Evolutionary conservation across 2,113 vertebrate genomes (phyloP), one percentile per base, ranked within the genome.

Genomic region (Prunella fulvescens): DNA sequence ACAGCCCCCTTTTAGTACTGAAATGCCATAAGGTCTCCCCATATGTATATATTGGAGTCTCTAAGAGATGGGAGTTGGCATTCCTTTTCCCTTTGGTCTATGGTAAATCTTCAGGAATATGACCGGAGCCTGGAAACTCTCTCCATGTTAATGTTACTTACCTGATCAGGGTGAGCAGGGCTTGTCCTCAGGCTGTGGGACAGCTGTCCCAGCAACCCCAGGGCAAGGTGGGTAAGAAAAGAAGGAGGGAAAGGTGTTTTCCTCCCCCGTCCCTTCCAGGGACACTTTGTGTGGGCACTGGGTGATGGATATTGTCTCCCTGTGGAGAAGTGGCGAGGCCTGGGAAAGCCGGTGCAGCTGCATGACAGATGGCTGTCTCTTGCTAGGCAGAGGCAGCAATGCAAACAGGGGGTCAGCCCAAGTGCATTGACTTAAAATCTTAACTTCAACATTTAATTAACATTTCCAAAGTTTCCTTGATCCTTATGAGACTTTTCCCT

Each of bases 181-280:
- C 6, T 37, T 60, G 24, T 14, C 50, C 40, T 12, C 35, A 39
- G 33, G 61, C 56, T 74, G 13, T 8, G 12, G 4, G 40, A 14
- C 51, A 57, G 44, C 50, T 71, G 20, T 19, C 6, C 5, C 35
- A 83, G 35, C 9, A 19, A 18, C 18, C 11, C 12, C 53, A 76
- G 25, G 28, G 20, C 18, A 57, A n/a, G 8, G 17, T 0, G 0
- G 6, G 6, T 6, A 44, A 48, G 29, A 44, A 90, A 42, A 3
- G 13, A 40, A 33, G 29, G 29, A 62, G 39, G 16, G 6, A 37
- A 67, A 69, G 22, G 6, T 57, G 5, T n/a, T 40, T 29, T 5
- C 13, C 28, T 51, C 2, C 16, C 10, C 58, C 48, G 14, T 24
- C 11, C 22, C 48, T 71, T 48, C 42, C 69, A 73, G 50, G 12